Base-by-base conservation (phyloP, 2,113 vertebrate genomes). In the Nothoprocta pentlandii region DNA sequence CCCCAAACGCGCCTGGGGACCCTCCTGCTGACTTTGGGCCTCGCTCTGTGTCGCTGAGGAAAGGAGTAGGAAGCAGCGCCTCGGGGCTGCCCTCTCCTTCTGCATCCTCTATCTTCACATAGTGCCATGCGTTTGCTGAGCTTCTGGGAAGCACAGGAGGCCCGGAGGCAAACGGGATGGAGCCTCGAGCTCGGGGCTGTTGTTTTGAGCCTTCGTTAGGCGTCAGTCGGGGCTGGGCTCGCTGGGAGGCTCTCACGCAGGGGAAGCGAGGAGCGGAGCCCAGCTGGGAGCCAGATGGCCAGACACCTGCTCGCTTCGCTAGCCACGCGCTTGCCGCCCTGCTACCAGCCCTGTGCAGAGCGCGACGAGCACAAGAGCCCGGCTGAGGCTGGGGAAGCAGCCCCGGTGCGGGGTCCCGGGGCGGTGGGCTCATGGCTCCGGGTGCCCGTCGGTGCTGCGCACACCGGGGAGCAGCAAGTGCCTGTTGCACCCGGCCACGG, bases 81-180 rank as follows among this genome's bases (percentile, higher is more conserved):
- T 42, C 0, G 8, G 47, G 67, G 47, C 19, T 16, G 36, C 36
- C 42, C 47, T 75, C 77, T 89, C 79, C 69, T 91, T 54, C 54
- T n/a, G 10, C 30, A 86, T 87, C 56, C 68, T 88, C 74, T 89
- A 39, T 89, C 90, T 90, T 80, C 87, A 80, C 5, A 2, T 94
- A 93, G 95, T 34, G 78, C 83, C 80, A 28, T 25, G 62, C 51
- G 83, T 93, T 89, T 46, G 87, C 93, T 87, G 94, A 96, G 89
- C 89, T 94, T 64, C 53, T 70, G 91, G 77, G 79, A 66, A 34
- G 84, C 62, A 42, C 1, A 6, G 84, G 59, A 0, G 2, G 73
- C 56, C 80, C 32, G 64, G 82, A 79, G 49, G 25, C 54, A 47
- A 16, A 49, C 32, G 12, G 69, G 53, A 42, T 51, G 5, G 2